Conservation (phyloP, 2,888 invertebrate genomes). For the Drosophila ustulata region DNA sequence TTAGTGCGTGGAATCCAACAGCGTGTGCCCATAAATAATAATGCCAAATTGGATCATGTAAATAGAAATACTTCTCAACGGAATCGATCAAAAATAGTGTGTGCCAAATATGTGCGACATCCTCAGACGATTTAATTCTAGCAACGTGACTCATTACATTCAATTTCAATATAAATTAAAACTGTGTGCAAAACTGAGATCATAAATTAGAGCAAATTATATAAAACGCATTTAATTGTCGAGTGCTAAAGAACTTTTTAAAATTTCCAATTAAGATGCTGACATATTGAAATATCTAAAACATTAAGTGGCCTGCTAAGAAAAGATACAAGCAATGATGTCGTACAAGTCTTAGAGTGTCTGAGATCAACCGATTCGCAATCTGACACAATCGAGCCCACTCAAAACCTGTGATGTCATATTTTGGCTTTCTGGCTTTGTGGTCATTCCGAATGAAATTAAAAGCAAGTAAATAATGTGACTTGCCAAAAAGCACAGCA, state of each 20-base stretch:
- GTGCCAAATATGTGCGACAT: constrained; percentile 4
- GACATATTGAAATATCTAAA: neutral
- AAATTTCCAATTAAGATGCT: neutral
- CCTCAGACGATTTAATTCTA: constrained; percentile 2
- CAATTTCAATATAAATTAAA: neutral
- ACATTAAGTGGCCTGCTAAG: neutral
- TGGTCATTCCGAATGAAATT: constrained; percentile 53
- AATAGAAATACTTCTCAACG: constrained; percentile 33
- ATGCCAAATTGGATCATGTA: constrained; percentile 24
- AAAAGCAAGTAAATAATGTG: constrained; percentile 60
- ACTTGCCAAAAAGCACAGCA: constrained; percentile 31
- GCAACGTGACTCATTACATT: constrained; percentile 5
- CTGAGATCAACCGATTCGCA: constrained; percentile 20
- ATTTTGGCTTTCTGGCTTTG: constrained; percentile 38
- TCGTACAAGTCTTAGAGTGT: constrained; percentile 15
- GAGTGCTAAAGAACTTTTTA: neutral
- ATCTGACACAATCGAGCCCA: constrained; percentile 40
- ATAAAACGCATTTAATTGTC: neutral
- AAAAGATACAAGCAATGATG: neutral
- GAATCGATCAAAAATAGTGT: constrained; percentile 33
- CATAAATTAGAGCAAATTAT: neutral
- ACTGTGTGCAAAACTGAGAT: neutral
- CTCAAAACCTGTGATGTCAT: constrained; percentile 70
- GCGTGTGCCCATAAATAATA: constrained; percentile 38
- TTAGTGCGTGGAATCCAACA: constrained; percentile 51